A percentile compares a stretch with the other conserved stretches of the same genome.
Evolutionary conservation across 2,888 invertebrate genomes (phyloP).

Genomic region (Drosophila cyrtoloma): DNA sequence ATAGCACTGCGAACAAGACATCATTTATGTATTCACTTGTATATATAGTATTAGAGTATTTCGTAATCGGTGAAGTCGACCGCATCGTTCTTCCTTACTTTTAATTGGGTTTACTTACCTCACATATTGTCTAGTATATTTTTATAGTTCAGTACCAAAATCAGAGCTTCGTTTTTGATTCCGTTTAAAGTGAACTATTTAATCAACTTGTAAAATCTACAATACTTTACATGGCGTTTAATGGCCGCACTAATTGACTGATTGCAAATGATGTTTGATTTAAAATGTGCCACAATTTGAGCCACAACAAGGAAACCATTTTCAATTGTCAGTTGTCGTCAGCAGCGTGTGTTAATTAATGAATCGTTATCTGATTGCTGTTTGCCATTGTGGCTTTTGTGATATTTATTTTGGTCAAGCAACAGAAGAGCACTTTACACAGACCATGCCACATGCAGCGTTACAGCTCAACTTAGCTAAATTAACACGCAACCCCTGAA

Average conservation of each 20-base stretch:
- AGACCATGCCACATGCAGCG: background rate
- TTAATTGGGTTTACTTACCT: background rate
- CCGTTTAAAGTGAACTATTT: background rate
- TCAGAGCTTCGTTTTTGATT: background rate
- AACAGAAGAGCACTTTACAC: background rate
- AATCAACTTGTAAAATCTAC: background rate
- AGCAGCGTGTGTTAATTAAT: background rate
- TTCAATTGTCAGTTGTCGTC: background rate
- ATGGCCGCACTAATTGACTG: background rate
- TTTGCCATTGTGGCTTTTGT: background rate
- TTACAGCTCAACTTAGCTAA: constrained; percentile 13
- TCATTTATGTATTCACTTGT: too few relatives aligned
- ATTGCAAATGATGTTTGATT: background rate
- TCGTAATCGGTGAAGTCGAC: background rate
- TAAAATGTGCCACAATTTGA: background rate
- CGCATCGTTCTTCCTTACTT: background rate
- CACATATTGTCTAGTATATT: background rate
- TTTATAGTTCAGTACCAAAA: background rate
- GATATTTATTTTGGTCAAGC: background rate
- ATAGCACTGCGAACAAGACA: too few relatives aligned
- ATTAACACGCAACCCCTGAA: background rate
- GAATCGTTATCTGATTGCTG: background rate
- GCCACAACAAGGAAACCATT: background rate
- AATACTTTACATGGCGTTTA: background rate
- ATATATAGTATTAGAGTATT: background rate